These are phyloP conservation scores for Rhinopomastus cyanomelas DNA, from an alignment of 2,113 vertebrate genomes.

Conservation along the genomic window DNA sequence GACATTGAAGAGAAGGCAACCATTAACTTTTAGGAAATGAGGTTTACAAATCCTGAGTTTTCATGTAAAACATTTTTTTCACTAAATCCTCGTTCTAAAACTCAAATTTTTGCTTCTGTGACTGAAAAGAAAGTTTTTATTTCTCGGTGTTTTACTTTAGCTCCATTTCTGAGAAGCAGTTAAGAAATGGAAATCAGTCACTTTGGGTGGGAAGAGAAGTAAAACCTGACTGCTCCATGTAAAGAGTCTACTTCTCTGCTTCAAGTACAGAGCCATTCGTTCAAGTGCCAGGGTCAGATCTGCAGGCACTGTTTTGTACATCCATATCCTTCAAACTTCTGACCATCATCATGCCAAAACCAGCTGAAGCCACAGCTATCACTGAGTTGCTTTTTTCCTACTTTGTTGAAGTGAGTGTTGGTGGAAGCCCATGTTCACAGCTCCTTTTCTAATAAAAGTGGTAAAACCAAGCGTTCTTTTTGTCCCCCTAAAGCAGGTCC, in stretches of 20 bases:
- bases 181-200: neutral
- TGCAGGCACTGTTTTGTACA: neutral
- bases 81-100: neutral
- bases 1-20: neutral
- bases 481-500: neutral
- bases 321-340: neutral
- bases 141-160: neutral
- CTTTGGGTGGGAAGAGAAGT: neutral
- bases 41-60: neutral
- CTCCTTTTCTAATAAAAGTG: neutral
- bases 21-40: neutral
- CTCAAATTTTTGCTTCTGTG: neutral
- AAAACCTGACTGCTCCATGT: neutral
- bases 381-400: neutral
- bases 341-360: neutral
- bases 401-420: neutral
- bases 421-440: accelerated
- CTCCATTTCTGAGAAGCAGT: neutral
- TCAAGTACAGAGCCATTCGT: neutral
- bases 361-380: neutral
- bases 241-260: neutral
- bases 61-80: neutral
- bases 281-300: neutral
- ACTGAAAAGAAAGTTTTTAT: neutral
- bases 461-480: neutral